Conservation (phyloP, 2,797 vertebrate genomes). For the Bovichtus variegatus region DNA sequence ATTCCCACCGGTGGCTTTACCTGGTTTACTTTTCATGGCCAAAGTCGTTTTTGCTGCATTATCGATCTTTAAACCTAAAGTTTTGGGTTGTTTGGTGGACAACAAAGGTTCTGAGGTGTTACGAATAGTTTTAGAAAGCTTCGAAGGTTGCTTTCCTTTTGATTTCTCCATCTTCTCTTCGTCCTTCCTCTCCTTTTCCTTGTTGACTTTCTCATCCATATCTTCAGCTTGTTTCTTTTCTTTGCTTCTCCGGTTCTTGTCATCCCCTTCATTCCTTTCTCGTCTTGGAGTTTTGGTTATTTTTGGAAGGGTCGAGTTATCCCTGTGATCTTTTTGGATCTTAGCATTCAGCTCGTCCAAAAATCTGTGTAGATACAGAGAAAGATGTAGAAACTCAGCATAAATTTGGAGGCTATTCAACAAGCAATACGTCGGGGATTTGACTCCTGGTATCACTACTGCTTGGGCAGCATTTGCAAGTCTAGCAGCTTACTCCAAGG, state of each 20-base stretch:
- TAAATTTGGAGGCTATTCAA: background rate
- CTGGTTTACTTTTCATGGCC: conserved; percentile 39
- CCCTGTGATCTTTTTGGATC: conserved; percentile 77
- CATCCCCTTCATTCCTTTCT: conserved; percentile 71
- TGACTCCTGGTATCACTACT: background rate
- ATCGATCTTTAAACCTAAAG: background rate
- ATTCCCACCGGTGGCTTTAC: conserved; percentile 24
- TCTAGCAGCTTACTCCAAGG: background rate
- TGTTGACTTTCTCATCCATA: conserved; percentile 27
- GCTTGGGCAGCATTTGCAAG: background rate
- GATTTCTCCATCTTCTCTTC: conserved; percentile 69
- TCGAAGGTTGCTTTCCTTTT: conserved; percentile 48
- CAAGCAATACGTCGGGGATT: background rate
- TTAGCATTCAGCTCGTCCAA: conserved; percentile 87
- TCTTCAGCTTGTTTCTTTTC: conserved; percentile 50
- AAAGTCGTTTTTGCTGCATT: conserved; percentile 6
- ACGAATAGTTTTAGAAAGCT: conserved; percentile 33
- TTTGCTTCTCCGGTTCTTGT: conserved; percentile 43
- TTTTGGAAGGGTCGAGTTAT: conserved; percentile 65
- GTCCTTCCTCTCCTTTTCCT: conserved; percentile 70
- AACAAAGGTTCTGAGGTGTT: conserved; percentile 37
- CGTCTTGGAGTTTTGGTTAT: conserved; percentile 49
- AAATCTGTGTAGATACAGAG: conserved; percentile 78
- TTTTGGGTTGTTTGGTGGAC: conserved; percentile 51
- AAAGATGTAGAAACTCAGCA: background rate